Evolutionary conservation across 2,113 vertebrate species (phyloP), one percentile per base, ranked within the genome.

Genomic region (Urocitellus parryii): DNA sequence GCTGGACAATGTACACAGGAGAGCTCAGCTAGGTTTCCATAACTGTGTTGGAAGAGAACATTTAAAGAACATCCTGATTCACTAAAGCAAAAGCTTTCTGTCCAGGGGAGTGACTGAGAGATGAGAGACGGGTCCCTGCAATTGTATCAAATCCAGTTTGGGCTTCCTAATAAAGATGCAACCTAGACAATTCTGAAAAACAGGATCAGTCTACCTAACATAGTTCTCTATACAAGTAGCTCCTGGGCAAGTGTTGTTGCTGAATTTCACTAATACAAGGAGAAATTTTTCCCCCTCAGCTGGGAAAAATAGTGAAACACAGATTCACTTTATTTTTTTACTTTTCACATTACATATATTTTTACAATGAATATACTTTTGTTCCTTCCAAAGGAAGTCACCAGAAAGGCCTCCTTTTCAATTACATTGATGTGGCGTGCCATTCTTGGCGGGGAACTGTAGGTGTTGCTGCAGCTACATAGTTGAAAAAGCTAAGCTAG

Each of bases 381-480:
- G 20, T 84, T 37, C 39, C 37, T 61, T 94, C 78, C 48, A 20
- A 63, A 67, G 18, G 51, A 81, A 92, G 32, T 70, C 68, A 78
- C 42, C 42, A 67, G 91, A 68, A 53, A 88, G 29, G 27, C 42
- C 53, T 94, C 45, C 17, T 81, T 95, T 94, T 72, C 67, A 18
- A 18, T 68, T 32, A 56, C 42, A n/a, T 53, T 85, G n/a, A 37
- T 29, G 24, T 56, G 90, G 65, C 4, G 24, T 98, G 98, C 96
- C 96, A 87, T 98, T 98, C 97, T 97, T 91, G 48, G 37, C 37
- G 22, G 79, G 93, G 94, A 98, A 97, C 98, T 98, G 97, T 98
- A 98, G 98, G 98, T 98, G 98, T 37, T 98, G 98, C 98, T 98
- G 97, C 94, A 98, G 98, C 94, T 98, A 97, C 98, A 95, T 17